These are phyloP conservation scores for Zaprionus bogoriensis DNA, from an alignment of 2,888 invertebrate species.

Conservation along the genomic window DNA sequence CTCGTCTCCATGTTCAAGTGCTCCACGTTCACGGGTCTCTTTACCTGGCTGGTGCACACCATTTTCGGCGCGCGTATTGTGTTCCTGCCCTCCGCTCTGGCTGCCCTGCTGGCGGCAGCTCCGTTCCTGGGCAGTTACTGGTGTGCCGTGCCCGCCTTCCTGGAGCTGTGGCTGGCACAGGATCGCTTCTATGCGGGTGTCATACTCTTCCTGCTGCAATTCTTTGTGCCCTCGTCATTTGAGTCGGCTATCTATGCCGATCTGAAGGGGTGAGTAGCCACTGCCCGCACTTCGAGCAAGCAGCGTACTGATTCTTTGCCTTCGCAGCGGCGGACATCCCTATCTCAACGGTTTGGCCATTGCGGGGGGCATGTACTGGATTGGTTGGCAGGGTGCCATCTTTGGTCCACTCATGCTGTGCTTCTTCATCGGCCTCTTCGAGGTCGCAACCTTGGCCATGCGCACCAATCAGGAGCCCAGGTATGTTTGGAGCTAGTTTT, in stretches of 20 bases:
- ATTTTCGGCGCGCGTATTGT: conserved; percentile 97
- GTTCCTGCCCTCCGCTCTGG: conserved; percentile 94
- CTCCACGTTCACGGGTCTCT: conserved; percentile 97
- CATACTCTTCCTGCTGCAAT: conserved; percentile 91
- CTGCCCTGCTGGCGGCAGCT: conserved; percentile 96
- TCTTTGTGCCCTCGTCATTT: conserved; percentile 93
- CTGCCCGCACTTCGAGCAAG: background rate
- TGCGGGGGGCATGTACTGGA: conserved; percentile 98
- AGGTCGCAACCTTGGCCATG: conserved; percentile 89
- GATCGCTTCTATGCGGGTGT: conserved; percentile 92
- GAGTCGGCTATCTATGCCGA: conserved; percentile 98
- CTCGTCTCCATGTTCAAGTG: conserved; percentile 98
- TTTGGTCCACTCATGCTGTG: conserved; percentile 97
- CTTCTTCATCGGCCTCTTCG: conserved; percentile 95
- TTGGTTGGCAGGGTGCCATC: conserved; percentile 98
- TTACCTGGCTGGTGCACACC: conserved; percentile 99
- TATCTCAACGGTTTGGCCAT: conserved; percentile 98
- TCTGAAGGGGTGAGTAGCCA: conserved; percentile 91
- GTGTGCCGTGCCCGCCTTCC: conserved; percentile 95
- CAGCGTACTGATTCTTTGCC: background rate
- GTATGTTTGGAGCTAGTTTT: conserved; percentile 54
- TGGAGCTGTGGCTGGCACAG: conserved; percentile 97
- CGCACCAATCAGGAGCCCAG: conserved; percentile 81
- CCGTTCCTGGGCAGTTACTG: conserved; percentile 98
- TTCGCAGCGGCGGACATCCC: conserved; percentile 93